Evolutionary conservation across 2,113 vertebrate species (phyloP), one percentile per base, ranked within the genome.

Genomic region (Lophius piscatorius): DNA sequence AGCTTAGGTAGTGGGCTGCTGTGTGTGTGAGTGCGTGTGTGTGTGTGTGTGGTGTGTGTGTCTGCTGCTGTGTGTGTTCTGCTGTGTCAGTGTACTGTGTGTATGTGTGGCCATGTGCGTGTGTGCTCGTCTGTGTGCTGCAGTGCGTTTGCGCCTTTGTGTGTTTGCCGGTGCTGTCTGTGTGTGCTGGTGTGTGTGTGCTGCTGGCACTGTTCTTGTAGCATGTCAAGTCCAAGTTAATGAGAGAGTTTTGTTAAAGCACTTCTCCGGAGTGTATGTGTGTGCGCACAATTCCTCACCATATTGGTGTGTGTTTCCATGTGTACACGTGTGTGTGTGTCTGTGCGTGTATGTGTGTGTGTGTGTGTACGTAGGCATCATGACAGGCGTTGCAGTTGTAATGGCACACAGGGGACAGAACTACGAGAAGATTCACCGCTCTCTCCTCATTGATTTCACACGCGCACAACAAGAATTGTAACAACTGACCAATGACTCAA

Each of bases 171-270:
- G n/a, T n/a, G n/a, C n/a, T n/a, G n/a, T n/a, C n/a, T n/a, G n/a
- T n/a, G n/a, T 11, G 9, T 78, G 55, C 46, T 62, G 80, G 67
- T 69, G 76, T 49, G 28, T 71, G 24, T 56, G 57, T 28, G 42
- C 50, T 78, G 64, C 63, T 51, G 66, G 63, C 64, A 39, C 45
- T 39, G 54, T 62, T 73, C 67, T 50, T 62, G 66, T 69, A 74
- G 23, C 40, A 69, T 46, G 73, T 77, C 84, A 76, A 67, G 60
- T 49, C 58, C 70, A 59, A 80, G 67, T 70, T 78, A 74, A 73
- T 73, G 57, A 81, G 74, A 78, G 74, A 58, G 61, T 31, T 72
- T 52, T 56, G 48, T 56, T 59, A 8, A 61, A 57, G 42, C 54
- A 38, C 51, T 67, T 50, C 33, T 20, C 36, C 22, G 7, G 26